Evolutionary conservation across 2,888 invertebrate species (phyloP).

Genomic region (Caenorhabditis macrosperma): DNA sequence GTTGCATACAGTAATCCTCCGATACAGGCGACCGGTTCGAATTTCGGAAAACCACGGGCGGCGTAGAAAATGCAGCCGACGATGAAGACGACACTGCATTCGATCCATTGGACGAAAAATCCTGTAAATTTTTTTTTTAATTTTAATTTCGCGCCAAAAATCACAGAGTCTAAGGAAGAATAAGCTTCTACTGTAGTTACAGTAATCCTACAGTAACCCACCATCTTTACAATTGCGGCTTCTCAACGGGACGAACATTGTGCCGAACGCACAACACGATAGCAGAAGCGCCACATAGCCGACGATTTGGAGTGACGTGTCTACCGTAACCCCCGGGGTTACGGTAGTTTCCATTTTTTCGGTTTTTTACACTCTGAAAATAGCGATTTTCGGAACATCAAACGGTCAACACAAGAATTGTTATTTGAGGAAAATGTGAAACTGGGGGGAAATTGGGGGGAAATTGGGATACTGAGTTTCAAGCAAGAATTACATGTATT

Average conservation of each 20-base stretch:
- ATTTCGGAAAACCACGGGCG: conserved; percentile 72
- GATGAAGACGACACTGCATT: conserved; percentile 75
- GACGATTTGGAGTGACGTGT: conserved; percentile 55
- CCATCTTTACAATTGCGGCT: conserved; percentile 72
- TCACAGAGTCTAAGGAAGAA: too few relatives aligned
- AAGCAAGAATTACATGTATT: too few relatives aligned
- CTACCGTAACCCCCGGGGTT: conserved; percentile 18
- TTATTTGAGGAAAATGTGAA: neutral
- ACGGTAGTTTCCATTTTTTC: conserved; percentile 23
- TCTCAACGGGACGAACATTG: conserved; percentile 76
- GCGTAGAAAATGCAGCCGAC: conserved; percentile 73
- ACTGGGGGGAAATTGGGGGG: too few relatives aligned
- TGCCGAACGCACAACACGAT: conserved; percentile 75
- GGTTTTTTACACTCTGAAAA: neutral
- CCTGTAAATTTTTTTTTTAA: neutral
- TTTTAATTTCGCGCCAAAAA: too few relatives aligned
- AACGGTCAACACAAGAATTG: neutral
- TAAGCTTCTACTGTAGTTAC: too few relatives aligned
- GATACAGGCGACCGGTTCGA: conserved; percentile 72
- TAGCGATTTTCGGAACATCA: neutral
- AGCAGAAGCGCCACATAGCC: conserved; percentile 72
- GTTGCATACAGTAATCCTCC: conserved; percentile 77
- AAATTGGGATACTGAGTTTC: too few relatives aligned
- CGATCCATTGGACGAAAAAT: conserved; percentile 72
- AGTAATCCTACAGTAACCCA: conserved; percentile 27